Base-by-base conservation (phyloP, 2,797 vertebrate genomes). In the Picus viridis region DNA sequence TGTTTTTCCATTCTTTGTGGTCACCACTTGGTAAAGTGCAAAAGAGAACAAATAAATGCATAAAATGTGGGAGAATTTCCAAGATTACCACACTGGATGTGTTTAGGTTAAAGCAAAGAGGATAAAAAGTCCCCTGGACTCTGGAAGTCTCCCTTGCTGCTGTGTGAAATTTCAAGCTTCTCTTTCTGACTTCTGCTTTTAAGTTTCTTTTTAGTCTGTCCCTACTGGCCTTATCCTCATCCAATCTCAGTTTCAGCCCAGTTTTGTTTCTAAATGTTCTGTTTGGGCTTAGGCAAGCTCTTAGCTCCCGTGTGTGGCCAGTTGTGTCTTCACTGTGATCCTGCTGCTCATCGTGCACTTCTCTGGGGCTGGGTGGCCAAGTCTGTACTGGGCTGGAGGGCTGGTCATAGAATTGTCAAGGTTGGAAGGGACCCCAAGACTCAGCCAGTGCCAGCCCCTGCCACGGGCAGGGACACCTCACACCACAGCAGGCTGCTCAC, bases 151-250 rank as follows among this genome's bases (percentile, higher is more conserved):
- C 16, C 7, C 26, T 88, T 79, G 43, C 53, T 79, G 56, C 14
- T 86, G 29, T 90, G 70, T 79, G 86, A 0, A 2, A 39, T 51
- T 88, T 92, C 64, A 84, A 86, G 68, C 36, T 92, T 81, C 74
- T 91, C 7, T 34, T 86, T 85, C 75, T 56, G 19, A 71, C 65
- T 90, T 89, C 84, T 70, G 39, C 71, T 79, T 94, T 88, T 51
- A 12, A 3, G 10, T 68, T 92, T 91, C 59, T 75, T 39, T 89
- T 74, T 57, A 32, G 15, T 67, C 1, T 0, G 67, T 93, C 11
- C 62, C 72, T 16, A 41, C 56, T 72, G 67, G 62, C n/a, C 32
- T 67, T 83, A 14, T 14, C 10, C 27, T 77, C 4, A 6, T 61
- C 34, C n/a, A 7, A 72, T 78, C 41, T 75, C n/a, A 26, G 3